A percentile compares a stretch with the other conserved stretches of the same genome.
phyloP scores from a whole-genome alignment of 2,113 vertebrate genomes.

The Phalacrocorax aristotelis region DNA sequence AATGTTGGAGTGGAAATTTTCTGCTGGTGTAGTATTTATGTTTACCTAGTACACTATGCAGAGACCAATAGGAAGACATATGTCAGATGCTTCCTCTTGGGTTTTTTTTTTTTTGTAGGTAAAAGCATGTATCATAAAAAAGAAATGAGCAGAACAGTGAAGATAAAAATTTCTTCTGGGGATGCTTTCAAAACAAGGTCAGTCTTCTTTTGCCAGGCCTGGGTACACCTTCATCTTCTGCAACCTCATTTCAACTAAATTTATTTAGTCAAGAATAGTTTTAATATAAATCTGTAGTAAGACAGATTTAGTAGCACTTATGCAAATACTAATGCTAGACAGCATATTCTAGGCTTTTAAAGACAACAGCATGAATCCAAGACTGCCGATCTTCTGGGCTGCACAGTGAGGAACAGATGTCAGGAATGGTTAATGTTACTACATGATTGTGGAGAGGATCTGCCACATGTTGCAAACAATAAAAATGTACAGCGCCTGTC shows the following conservation, averaged over 20 bases:
- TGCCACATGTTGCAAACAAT: background rate
- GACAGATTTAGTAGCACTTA: background rate
- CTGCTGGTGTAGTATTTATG: background rate
- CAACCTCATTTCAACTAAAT: background rate
- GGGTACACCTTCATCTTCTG: background rate
- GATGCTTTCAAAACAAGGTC: background rate
- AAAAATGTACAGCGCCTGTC: accelerated
- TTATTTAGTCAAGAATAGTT: background rate
- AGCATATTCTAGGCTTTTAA: background rate
- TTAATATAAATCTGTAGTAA: background rate
- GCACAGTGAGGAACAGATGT: background rate
- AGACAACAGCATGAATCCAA: background rate
- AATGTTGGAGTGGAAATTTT: background rate
- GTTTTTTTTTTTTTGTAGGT: background rate
- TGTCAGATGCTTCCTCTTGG: background rate
- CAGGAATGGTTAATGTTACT: background rate
- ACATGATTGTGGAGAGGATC: background rate
- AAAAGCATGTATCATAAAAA: background rate
- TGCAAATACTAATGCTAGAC: background rate
- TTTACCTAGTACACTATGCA: background rate
- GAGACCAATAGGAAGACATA: background rate
- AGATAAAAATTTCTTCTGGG: background rate
- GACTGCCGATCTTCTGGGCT: background rate
- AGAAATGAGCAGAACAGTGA: background rate
- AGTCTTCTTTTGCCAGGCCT: background rate